phyloP scores from a whole-genome alignment of 1,140 invertebrate species.

The Eueides isabella region DNA sequence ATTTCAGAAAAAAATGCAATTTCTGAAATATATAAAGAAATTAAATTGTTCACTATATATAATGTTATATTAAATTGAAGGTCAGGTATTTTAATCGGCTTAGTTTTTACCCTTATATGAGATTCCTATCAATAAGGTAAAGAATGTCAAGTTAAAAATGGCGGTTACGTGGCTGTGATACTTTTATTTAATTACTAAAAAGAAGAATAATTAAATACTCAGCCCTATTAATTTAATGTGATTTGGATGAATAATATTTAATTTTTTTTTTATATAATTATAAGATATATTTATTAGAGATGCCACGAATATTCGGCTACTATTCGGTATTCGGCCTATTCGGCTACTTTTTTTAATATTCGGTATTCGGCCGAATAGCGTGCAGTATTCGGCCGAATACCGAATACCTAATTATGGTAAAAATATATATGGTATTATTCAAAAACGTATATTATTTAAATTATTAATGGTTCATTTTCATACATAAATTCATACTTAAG shows the following conservation, averaged over 20 bases:
- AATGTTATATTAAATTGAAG: background rate
- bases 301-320: too few species aligned
- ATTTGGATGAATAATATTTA: background rate
- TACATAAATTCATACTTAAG: too few species aligned
- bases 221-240: conserved; percentile 1
- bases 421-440: too few species aligned
- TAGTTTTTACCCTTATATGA: background rate
- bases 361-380: too few species aligned
- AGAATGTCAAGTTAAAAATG: background rate
- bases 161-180: background rate
- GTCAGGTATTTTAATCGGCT: background rate
- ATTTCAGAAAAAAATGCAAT: background rate
- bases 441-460: too few species aligned
- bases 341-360: too few species aligned
- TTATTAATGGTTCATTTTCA: too few species aligned
- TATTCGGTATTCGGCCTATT: too few species aligned
- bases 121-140: background rate
- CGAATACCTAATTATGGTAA: too few species aligned
- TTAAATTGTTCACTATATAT: background rate
- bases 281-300: too few species aligned
- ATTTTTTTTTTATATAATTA: background rate
- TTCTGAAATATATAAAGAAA: background rate
- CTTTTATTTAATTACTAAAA: background rate
- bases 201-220: conserved; percentile 7
- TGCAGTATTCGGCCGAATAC: too few species aligned